Evolutionary conservation across 2,113 vertebrate genomes (phyloP), one percentile per base, ranked within the genome.

Genomic region (Heliornis fulica): DNA sequence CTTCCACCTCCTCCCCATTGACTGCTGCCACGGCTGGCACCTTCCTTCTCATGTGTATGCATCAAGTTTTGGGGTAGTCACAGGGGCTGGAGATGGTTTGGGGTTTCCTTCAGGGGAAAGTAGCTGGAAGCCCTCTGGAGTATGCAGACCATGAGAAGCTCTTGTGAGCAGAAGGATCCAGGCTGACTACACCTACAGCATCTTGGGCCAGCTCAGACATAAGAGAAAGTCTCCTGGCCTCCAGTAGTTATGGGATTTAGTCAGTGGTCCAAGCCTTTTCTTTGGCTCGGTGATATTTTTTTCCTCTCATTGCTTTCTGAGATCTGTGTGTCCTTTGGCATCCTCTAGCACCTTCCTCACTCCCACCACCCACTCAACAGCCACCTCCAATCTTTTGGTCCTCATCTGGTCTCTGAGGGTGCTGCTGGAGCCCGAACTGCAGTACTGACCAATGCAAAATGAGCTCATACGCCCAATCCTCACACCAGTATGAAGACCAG

Each of bases 31-130:
- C 26, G 36, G 20, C 25, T 65, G 40, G 22, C 15, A 60, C 12
- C 65, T 83, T 72, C 71, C n/a, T 56, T 56, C 76, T 54, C 22
- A 12, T 0, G 0, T 4, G 11, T 5, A 0, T 31, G 21, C 9
- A 6, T 41, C 0, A 1, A 79, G 25, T 57, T 74, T 48, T 34
- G 38, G 22, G 28, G 51, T n/a, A 21, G 56, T 51, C 29, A 18
- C 9, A 21, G 26, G 15, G 61, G 29, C 48, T 87, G 66, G n/a
- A 63, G 69, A 40, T 0, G 0, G 23, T 70, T 40, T 2, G 8
- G 43, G 75, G 7, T 71, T 46, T 77, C 57, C 59, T 78, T 60
- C 61, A 53, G 28, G 19, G 71, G 51, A 66, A 43, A 83, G 18
- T 7, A 5, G 46, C 51, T 40, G 70, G 40, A 50, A 64, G 46